Conservation (phyloP, 2,113 vertebrate species). For the Henicopernis longicauda region DNA sequence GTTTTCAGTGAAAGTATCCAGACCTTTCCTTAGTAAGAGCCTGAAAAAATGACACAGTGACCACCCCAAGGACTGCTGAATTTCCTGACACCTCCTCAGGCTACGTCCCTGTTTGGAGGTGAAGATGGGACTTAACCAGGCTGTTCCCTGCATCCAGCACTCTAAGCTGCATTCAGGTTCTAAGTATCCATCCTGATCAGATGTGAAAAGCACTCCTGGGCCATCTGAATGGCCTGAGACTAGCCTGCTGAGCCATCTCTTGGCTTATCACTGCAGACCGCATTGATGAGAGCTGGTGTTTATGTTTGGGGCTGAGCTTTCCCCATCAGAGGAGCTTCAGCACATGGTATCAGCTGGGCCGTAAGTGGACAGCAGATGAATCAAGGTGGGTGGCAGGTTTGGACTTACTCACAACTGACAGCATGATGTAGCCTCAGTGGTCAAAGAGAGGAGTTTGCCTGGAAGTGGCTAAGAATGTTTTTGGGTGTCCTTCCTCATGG, state of each 20-base stretch:
- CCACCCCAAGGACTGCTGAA: not conserved
- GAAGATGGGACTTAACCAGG: not conserved
- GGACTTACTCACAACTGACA: not conserved
- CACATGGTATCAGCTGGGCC: not conserved
- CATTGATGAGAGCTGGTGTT: not conserved
- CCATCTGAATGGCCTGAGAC: not conserved
- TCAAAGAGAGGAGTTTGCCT: not conserved
- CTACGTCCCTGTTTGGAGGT: not conserved
- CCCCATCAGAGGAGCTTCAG: not conserved
- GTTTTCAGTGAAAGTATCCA: not conserved
- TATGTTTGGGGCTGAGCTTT: not conserved
- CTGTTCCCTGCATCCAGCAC: not conserved
- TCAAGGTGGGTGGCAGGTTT: not conserved
- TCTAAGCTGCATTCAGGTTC: not conserved
- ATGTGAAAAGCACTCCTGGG: not conserved
- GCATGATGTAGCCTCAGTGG: not conserved
- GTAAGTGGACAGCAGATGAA: not conserved
- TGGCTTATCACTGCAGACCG: not conserved
- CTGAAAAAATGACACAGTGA: not conserved
- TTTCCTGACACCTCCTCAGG: not conserved
- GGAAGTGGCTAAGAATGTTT: not conserved
- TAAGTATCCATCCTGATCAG: not conserved
- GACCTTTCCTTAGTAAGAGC: not conserved
- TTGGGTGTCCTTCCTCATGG: not conserved
- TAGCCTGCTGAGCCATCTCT: no score